phyloP scores from a whole-genome alignment of 2,888 invertebrate species.

The Protophormia terraenovae region DNA sequence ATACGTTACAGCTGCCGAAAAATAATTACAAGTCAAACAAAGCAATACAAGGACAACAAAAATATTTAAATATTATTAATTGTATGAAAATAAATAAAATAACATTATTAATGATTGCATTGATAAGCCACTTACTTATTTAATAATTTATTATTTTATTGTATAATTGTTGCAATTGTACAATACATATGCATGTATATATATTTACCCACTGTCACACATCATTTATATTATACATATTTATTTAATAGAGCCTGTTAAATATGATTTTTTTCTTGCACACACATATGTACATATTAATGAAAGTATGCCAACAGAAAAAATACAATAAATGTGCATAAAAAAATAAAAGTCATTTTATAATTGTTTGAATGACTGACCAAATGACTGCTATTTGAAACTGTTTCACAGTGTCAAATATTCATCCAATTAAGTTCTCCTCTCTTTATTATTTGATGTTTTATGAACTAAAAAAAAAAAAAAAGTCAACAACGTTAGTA shows the following conservation, averaged over 20 bases:
- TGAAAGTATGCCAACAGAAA: neutral
- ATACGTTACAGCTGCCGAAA: too few relatives aligned
- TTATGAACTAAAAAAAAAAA: neutral
- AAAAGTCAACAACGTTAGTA: neutral
- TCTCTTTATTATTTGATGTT: neutral
- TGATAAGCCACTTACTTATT: neutral
- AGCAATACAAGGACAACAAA: too few relatives aligned
- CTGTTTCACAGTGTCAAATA: conserved; percentile 32
- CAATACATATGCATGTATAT: too few relatives aligned
- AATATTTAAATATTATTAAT: neutral
- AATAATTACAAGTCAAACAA: too few relatives aligned
- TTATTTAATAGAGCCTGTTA: conserved; percentile 4
- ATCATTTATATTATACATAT: conserved; percentile 36
- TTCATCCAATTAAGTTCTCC: neutral
- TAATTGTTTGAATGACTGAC: neutral
- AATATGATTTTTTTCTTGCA: neutral
- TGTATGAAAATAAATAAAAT: neutral
- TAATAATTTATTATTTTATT: neutral
- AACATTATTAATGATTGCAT: neutral
- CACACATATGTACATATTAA: neutral
- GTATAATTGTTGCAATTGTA: neutral
- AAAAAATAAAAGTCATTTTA: conserved; percentile 8
- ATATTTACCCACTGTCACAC: neutral
- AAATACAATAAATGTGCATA: neutral
- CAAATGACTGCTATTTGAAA: conserved; percentile 5